These are phyloP conservation scores for Bombyx mandarina DNA, from an alignment of 1,140 invertebrate species.

Conservation along the genomic window DNA sequence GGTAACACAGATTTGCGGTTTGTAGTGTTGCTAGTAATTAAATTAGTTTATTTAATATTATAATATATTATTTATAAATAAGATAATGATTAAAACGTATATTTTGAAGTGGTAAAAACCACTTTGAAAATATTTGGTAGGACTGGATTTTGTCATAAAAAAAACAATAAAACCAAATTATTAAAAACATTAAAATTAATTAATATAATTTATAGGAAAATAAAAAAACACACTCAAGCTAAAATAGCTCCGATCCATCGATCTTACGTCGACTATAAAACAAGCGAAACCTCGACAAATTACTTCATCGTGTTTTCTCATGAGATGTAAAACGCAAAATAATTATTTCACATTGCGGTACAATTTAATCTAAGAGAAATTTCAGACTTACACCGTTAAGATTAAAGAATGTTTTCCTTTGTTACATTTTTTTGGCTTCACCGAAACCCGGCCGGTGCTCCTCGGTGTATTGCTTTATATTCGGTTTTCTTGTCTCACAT, in stretches of 20 bases:
- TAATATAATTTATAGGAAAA: not conserved
- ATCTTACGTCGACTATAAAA: too few species aligned
- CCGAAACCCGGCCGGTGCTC: constrained; percentile 7
- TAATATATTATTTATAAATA: too few species aligned
- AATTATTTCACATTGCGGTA: not conserved
- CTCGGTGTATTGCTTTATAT: constrained; percentile 9
- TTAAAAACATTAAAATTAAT: not conserved
- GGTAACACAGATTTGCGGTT: not conserved
- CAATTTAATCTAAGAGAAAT: too few species aligned
- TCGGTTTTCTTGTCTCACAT: constrained; percentile 15
- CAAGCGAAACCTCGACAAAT: not conserved
- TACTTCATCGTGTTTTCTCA: not conserved
- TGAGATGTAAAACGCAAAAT: not conserved
- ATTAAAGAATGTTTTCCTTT: not conserved
- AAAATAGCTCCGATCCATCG: too few species aligned
- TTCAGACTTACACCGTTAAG: not conserved
- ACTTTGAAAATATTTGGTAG: too few species aligned
- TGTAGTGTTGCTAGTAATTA: not conserved
- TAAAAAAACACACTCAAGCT: too few species aligned
- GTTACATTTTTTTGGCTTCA: constrained; percentile 13
- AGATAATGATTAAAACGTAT: too few species aligned
- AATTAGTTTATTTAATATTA: too few species aligned
- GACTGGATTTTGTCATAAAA: not conserved
- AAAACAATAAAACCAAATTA: not conserved
- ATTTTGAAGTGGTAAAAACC: too few species aligned